Conservation (phyloP, 2,888 invertebrate genomes). For the Rosalia funebris region DNA sequence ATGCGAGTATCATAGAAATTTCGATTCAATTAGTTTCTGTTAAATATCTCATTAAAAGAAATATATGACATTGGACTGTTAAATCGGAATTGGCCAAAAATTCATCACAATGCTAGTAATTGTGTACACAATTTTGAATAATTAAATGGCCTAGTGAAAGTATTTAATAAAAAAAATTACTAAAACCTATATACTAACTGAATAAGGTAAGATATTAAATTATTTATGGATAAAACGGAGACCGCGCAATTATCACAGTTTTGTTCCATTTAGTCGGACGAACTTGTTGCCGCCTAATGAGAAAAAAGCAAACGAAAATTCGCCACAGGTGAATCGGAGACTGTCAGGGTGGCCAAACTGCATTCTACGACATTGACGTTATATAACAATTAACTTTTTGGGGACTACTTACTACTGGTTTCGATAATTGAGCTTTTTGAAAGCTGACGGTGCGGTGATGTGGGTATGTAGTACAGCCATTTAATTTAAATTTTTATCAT, state of each 20-base stretch:
- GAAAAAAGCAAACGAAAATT: conserved; percentile 2
- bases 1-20: no score
- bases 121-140: no score
- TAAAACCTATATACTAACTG: not conserved
- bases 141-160: not conserved
- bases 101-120: no score
- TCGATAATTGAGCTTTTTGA: conserved; percentile 12
- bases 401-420: conserved; percentile 12
- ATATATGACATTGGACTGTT: no score
- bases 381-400: conserved; percentile 24
- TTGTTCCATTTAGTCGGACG: not conserved
- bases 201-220: no score
- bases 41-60: no score
- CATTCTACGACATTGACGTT: conserved; percentile 16
- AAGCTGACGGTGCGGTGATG: not conserved
- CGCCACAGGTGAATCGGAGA: not conserved
- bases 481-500: not conserved
- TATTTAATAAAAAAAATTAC: not conserved
- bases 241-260: not conserved
- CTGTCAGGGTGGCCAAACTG: conserved; percentile 15
- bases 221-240: not conserved
- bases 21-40: no score
- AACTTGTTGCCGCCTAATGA: not conserved
- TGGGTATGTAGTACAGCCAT: not conserved
- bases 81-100: no score